Evolutionary conservation across 2,797 vertebrate genomes (phyloP).

Genomic region (Leptatherina wallacei): DNA sequence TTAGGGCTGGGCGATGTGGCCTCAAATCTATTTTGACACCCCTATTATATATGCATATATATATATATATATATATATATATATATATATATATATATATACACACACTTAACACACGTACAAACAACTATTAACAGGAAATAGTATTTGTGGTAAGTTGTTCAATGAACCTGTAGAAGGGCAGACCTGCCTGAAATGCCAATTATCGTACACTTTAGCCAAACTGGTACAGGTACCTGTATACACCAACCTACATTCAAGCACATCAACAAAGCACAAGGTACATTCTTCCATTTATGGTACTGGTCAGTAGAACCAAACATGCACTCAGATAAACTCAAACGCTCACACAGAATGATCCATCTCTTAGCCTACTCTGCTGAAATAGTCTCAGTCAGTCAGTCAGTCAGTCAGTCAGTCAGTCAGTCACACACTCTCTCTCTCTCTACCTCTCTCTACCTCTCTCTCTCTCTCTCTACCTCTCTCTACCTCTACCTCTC

Average conservation of each 20-base stretch:
- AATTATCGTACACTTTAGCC: neutral
- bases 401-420: too few species aligned
- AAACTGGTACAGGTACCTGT: neutral
- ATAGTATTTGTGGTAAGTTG: neutral
- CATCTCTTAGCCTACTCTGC: neutral
- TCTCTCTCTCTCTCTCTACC: too few species aligned
- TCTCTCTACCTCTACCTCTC: too few species aligned
- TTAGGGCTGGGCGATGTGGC: too few species aligned
- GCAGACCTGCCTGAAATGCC: neutral
- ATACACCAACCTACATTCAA: conserved; percentile 1
- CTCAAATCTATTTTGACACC: too few species aligned
- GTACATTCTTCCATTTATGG: conserved; percentile 11
- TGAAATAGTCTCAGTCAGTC: conserved; percentile 18
- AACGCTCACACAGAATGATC: neutral
- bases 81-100: too few species aligned
- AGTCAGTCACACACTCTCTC: too few species aligned
- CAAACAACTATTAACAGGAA: neutral
- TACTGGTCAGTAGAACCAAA: conserved; percentile 10
- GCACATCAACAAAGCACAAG: conserved; percentile 10
- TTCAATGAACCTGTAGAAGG: neutral
- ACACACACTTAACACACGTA: too few species aligned
- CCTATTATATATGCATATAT: too few species aligned
- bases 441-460: too few species aligned
- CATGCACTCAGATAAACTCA: conserved; percentile 4
- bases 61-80: too few species aligned